Evolutionary conservation across 2,113 vertebrate species (phyloP), one percentile per base, ranked within the genome.

Genomic region (Falcunculus frontatus): DNA sequence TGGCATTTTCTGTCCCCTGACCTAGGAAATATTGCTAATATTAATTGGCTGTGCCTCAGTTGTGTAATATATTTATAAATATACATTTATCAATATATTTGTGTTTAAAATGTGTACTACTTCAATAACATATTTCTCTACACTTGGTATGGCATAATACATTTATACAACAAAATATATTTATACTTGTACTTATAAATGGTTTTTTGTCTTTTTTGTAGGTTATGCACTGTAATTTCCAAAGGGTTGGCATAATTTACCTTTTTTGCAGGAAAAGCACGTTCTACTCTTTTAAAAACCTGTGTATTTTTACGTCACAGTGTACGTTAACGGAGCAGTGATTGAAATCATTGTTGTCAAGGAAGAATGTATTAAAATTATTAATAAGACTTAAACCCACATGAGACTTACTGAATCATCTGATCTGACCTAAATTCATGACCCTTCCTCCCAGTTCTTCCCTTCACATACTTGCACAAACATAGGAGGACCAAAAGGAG

Each of bases 401-500:
- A 95, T 19, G 95, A 96, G 92, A 94, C 63, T 80, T 83, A 78
- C 81, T 97, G 88, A 96, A 95, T 97, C 90, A 93, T 97, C 95
- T 80, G 65, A 83, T 91, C 68, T 97, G 96, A 96, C 97, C 98
- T 97, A 97, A 93, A 97, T 98, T 96, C 89, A 90, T 97, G 95
- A 97, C 94, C 95, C 89, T 87, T 90, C 53, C 79, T 97, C 73
- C 62, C 73, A 93, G 74, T 94, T 91, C 64, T 96, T 92, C 37
- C 63, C 65, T 93, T 91, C n/a, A 25, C 75, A 52, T 57, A 70
- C 70, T 93, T 77, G 59, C 46, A 95, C 76, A 95, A 74, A 84
- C 56, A 77, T 22, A 88, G 47, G 64, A 95, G 53, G 75, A 70
- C 62, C 0, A 46, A 56, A 70, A 62, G 70, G 50, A 70, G 74